Conservation (phyloP, 2,888 invertebrate species). For the Iphiclides podalirius region DNA sequence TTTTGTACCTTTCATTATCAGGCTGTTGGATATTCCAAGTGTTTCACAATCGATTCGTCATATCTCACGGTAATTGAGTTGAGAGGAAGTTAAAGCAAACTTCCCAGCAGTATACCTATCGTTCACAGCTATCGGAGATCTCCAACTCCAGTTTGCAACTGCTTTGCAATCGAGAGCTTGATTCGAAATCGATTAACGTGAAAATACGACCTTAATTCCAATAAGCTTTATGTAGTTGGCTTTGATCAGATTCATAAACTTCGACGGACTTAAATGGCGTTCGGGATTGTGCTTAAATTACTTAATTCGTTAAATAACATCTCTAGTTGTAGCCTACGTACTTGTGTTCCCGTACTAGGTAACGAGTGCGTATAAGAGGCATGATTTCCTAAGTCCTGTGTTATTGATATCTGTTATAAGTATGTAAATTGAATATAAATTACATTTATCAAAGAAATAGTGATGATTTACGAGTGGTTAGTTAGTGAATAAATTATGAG, state of each 20-base stretch:
- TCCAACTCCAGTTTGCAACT: slow-evolving; percentile 43
- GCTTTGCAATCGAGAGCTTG: slow-evolving; percentile 50
- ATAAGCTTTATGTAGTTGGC: slow-evolving; percentile 34
- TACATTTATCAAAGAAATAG: too few species aligned
- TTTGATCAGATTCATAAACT: slow-evolving; percentile 37
- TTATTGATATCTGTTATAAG: too few species aligned
- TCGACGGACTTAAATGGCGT: slow-evolving; percentile 42
- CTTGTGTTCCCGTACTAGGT: too few species aligned
- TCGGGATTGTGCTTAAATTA: slow-evolving; percentile 38
- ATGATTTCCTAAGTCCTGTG: too few species aligned
- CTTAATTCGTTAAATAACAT: background rate
- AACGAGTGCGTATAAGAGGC: too few species aligned
- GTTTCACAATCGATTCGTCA: too few species aligned
- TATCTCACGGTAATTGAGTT: background rate
- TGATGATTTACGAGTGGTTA: too few species aligned
- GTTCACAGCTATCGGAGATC: slow-evolving; percentile 35
- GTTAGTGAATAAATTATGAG: too few species aligned
- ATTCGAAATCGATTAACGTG: slow-evolving; percentile 63
- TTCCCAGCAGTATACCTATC: slow-evolving; percentile 7
- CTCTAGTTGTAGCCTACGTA: too few species aligned
- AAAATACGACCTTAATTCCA: slow-evolving; percentile 55
- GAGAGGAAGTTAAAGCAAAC: slow-evolving; percentile 7
- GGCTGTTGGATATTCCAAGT: too few species aligned
- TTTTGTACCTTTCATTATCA: too few species aligned
- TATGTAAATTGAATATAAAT: too few species aligned